phyloP scores from a whole-genome alignment of 2,113 vertebrate species.

The Cololabis saira region DNA sequence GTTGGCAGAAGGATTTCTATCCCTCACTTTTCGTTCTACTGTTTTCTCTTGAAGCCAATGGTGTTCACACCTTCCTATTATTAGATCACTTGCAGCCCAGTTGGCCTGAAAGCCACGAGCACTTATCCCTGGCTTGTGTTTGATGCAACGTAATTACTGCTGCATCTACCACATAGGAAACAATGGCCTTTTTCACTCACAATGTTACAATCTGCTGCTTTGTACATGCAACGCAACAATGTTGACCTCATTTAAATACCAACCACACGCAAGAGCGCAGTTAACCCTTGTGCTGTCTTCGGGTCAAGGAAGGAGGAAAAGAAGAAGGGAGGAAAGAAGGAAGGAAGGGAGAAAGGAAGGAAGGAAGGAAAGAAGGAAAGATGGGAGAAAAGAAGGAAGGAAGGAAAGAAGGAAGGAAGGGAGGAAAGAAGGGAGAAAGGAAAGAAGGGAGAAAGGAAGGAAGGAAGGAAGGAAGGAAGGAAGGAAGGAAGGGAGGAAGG shows the following conservation, averaged over 20 bases:
- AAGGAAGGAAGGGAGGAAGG: too few species aligned
- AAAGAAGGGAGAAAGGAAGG: too few species aligned
- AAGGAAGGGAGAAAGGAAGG: too few species aligned
- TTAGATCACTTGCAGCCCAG: constrained; percentile 34
- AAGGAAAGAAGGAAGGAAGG: too few species aligned
- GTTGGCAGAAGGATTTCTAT: constrained; percentile 31
- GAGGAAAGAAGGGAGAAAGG: too few species aligned
- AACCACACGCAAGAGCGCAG: constrained; percentile 16
- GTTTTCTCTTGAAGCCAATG: constrained; percentile 15
- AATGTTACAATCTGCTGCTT: constrained; percentile 29
- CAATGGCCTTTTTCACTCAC: constrained; percentile 26
- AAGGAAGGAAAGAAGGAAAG: too few species aligned
- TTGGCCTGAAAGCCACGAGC: constrained; percentile 36
- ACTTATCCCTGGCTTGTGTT: constrained; percentile 19
- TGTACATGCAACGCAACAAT: constrained; percentile 1
- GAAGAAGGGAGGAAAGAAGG: too few species aligned
- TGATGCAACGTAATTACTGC: constrained; percentile 29
- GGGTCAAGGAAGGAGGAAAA: too few species aligned
- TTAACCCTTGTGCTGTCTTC: too few species aligned
- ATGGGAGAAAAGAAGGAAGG: too few species aligned
- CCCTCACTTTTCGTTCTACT: not conserved
- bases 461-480: too few species aligned
- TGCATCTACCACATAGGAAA: constrained; percentile 2
- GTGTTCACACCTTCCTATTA: constrained; percentile 56
- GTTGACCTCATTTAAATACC: not conserved